Conservation (phyloP, 2,113 vertebrate genomes). For the Stictonetta naevosa region DNA sequence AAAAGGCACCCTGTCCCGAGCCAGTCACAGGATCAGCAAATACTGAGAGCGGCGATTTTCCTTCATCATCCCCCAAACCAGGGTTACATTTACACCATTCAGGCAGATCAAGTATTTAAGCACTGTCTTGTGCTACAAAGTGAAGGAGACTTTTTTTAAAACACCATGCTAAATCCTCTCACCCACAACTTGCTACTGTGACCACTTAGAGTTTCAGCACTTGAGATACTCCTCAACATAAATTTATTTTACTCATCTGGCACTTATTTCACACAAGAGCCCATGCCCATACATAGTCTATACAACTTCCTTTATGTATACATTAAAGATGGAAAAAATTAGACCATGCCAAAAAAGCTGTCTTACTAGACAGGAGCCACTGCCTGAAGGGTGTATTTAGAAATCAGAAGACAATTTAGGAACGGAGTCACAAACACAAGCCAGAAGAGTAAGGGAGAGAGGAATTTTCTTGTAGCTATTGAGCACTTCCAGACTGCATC, state of each 20-base stretch:
- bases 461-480: slow-evolving; percentile 19
- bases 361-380: neutral
- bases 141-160: neutral
- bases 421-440: slow-evolving; percentile 9
- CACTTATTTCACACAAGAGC: neutral
- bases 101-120: neutral
- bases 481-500: neutral
- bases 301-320: neutral
- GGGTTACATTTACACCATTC: neutral
- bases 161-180: neutral
- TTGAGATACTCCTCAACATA: neutral
- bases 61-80: neutral
- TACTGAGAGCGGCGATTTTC: neutral
- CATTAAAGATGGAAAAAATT: slow-evolving; percentile 32
- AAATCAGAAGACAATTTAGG: slow-evolving; percentile 4
- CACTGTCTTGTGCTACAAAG: neutral
- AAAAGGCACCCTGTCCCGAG: neutral
- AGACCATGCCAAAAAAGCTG: slow-evolving; percentile 11
- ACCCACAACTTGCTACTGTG: neutral
- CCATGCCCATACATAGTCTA: neutral
- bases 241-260: neutral
- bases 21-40: neutral
- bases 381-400: slow-evolving; percentile 35
- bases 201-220: fast-evolving
- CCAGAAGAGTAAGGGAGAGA: slow-evolving; percentile 3